phyloP scores from a whole-genome alignment of 2,888 invertebrate genomes.

The Rhorus exstirpatorius region DNA sequence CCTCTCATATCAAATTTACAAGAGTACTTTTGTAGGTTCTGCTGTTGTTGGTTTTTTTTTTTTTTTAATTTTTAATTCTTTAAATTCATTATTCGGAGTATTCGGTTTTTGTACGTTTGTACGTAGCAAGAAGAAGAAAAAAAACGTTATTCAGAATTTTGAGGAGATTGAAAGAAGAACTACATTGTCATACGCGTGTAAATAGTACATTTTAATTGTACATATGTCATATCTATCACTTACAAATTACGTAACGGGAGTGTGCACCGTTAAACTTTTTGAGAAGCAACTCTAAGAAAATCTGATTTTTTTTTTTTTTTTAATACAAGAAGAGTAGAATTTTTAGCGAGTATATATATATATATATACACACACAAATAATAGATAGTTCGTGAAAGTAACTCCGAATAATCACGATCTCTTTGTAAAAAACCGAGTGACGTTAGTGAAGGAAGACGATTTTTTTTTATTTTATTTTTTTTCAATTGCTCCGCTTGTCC shows the following conservation, averaged over 20 bases:
- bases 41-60: constrained; percentile 53
- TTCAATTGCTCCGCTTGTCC: constrained; percentile 45
- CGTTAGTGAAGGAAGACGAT: constrained; percentile 46
- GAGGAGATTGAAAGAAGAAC: constrained; percentile 29
- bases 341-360: constrained; percentile 40
- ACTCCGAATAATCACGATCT: constrained; percentile 57
- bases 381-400: constrained; percentile 46
- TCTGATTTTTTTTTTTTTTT: constrained; percentile 44
- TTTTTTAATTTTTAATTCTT: constrained; percentile 11
- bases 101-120: constrained; percentile 27
- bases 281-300: constrained; percentile 10
- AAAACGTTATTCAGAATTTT: not conserved
- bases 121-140: constrained; percentile 25
- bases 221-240: constrained; percentile 72
- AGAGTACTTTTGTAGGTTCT: constrained; percentile 65
- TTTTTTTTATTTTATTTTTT: constrained; percentile 1
- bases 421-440: constrained; percentile 53
- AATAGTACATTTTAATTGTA: constrained; percentile 77
- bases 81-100: constrained; percentile 39
- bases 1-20: constrained; percentile 58
- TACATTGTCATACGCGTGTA: constrained; percentile 76
- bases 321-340: constrained; percentile 8
- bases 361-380: constrained; percentile 21
- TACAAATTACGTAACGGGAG: constrained; percentile 56
- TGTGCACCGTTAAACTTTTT: constrained; percentile 38